Percentiles rank a stretch among this genome's conserved stretches.
phyloP scores from a whole-genome alignment of 2,888 invertebrate genomes.

The Lamellibrachia satsuma region DNA sequence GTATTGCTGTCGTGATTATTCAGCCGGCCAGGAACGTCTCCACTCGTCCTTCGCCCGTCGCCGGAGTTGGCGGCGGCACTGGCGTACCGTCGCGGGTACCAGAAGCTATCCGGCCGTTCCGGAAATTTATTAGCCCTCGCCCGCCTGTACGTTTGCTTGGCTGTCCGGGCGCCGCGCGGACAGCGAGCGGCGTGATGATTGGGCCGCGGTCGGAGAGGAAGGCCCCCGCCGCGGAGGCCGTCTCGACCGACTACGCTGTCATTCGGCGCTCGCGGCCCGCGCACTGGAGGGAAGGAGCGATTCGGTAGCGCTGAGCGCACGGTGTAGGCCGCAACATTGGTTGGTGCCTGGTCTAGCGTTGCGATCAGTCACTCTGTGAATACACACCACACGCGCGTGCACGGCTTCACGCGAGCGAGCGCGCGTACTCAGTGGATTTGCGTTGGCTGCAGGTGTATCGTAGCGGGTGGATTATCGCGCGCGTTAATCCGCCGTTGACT shows the following conservation, averaged over 20 bases:
- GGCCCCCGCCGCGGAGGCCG: neutral
- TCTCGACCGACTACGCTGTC: neutral
- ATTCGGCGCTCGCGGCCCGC: neutral
- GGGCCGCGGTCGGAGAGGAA: neutral
- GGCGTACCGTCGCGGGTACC: neutral
- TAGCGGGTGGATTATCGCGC: neutral
- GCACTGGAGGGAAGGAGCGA: neutral
- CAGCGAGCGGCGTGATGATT: neutral
- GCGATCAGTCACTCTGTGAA: constrained; percentile 10
- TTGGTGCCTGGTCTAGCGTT: neutral
- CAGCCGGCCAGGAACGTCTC: neutral
- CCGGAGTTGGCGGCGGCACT: neutral
- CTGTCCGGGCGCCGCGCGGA: neutral
- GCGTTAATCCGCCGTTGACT: constrained; percentile 2
- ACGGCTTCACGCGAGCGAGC: neutral
- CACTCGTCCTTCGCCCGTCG: neutral
- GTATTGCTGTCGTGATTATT: neutral
- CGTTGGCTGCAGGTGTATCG: neutral
- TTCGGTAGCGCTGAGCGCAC: neutral
- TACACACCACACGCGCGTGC: neutral
- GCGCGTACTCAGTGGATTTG: neutral
- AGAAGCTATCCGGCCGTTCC: neutral
- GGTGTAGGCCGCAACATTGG: neutral
- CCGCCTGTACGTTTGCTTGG: neutral
- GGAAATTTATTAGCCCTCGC: neutral